Evolutionary conservation across 2,888 invertebrate species (phyloP).

Genomic region (Euphydryas editha): DNA sequence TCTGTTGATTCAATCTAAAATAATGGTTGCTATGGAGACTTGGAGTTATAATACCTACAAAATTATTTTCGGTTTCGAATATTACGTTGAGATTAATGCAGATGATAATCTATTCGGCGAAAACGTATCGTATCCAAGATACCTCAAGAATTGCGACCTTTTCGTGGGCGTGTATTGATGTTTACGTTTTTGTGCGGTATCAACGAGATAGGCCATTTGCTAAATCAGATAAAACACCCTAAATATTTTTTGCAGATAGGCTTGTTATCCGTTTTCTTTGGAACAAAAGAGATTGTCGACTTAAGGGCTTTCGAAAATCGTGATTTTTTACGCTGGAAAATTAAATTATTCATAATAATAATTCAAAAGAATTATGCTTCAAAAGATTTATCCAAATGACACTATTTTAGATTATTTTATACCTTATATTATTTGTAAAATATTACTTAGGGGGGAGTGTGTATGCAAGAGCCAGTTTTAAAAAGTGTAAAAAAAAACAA

Average conservation of each 20-base stretch:
- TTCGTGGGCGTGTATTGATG: constrained; percentile 32
- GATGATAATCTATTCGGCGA: constrained; percentile 24
- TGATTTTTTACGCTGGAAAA: neutral
- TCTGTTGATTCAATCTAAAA: constrained; percentile 1
- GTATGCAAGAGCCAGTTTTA: no score
- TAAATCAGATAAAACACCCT: constrained; percentile 33
- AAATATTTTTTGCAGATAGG: constrained; percentile 17
- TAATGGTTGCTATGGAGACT: neutral
- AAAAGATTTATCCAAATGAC: no score
- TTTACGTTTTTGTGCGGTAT: constrained; percentile 27
- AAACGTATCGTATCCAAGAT: constrained; percentile 22
- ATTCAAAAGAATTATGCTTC: no score
- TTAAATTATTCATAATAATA: neutral
- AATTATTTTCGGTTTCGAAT: neutral
- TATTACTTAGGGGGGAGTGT: no score
- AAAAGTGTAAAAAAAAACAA: no score
- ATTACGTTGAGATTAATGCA: constrained; percentile 18
- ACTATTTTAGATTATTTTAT: no score
- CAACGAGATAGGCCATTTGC: constrained; percentile 26
- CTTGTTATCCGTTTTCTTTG: constrained; percentile 1
- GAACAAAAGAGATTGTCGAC: neutral
- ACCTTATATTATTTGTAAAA: no score
- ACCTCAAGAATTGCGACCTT: constrained; percentile 20
- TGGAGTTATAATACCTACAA: neutral
- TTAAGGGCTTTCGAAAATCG: neutral